Percentiles rank a stretch among this genome's conserved stretches.
phyloP scores from a whole-genome alignment of 1,140 invertebrate genomes.

The Odontomachus brunneus region DNA sequence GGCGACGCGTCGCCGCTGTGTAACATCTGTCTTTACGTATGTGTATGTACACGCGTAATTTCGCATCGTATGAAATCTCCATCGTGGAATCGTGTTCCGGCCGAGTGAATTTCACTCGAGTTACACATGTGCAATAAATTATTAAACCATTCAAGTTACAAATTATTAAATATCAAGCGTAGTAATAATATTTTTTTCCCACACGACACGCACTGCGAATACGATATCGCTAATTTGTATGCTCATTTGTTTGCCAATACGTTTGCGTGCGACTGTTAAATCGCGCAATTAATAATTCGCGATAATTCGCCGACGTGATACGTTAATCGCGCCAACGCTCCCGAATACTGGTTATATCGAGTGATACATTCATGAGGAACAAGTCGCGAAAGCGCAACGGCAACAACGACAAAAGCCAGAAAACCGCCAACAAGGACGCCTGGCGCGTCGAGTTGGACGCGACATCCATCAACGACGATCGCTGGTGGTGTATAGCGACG shows the following conservation, averaged over 20 bases:
- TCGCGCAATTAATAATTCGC: no score
- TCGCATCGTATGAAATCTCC: neutral
- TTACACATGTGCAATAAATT: no score
- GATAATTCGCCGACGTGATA: neutral
- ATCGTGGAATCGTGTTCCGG: no score
- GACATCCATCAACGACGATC: slow-evolving; percentile 76
- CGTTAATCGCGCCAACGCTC: neutral
- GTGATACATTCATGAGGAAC: slow-evolving; percentile 16
- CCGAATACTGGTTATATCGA: slow-evolving; percentile 1
- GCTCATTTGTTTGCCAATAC: no score
- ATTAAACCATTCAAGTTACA: no score
- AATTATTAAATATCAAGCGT: no score
- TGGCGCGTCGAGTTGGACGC: slow-evolving; percentile 68
- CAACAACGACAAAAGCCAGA: neutral
- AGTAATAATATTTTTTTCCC: no score
- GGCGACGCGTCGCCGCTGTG: neutral
- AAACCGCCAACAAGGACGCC: slow-evolving; percentile 46
- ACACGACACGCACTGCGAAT: no score
- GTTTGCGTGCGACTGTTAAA: no score
- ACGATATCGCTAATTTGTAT: no score
- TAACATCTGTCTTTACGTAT: no score
- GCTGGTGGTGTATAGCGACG: slow-evolving; percentile 77
- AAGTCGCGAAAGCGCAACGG: neutral
- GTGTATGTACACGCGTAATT: neutral
- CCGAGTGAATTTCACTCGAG: no score